Evolutionary conservation across 2,113 vertebrate species (phyloP).

Genomic region (Etheostoma cragini): DNA sequence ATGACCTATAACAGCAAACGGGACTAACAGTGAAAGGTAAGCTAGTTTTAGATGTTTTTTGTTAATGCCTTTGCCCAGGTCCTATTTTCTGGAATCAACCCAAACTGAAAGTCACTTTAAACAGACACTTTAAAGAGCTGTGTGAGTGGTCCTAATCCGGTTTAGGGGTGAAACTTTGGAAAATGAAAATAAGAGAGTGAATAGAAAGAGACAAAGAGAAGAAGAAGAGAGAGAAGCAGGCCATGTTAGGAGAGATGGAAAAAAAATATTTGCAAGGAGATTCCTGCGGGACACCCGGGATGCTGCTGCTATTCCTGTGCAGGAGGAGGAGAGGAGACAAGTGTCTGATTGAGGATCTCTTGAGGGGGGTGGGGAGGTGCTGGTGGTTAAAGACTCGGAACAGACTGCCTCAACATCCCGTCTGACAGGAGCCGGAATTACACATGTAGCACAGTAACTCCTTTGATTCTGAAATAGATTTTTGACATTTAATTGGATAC

Average conservation of each 20-base stretch:
- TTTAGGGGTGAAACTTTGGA: background rate
- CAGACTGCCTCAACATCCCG: slow-evolving; percentile 43
- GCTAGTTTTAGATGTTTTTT: no score
- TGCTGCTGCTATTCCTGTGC: slow-evolving; percentile 71
- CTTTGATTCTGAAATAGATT: slow-evolving; percentile 7
- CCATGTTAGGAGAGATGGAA: slow-evolving; percentile 6
- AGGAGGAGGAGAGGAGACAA: slow-evolving; percentile 57
- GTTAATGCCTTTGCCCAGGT: no score
- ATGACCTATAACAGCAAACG: no score
- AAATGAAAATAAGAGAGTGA: background rate
- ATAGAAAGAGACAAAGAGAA: slow-evolving; percentile 1
- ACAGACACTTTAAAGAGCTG: background rate
- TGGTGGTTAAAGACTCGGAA: slow-evolving; percentile 31
- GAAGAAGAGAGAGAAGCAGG: background rate
- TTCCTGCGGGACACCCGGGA: slow-evolving; percentile 60
- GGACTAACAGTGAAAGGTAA: no score
- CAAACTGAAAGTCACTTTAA: no score
- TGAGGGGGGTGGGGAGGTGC: slow-evolving; percentile 20
- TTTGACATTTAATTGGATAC: background rate
- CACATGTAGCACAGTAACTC: slow-evolving; percentile 5
- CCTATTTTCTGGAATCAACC: no score
- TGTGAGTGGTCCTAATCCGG: background rate
- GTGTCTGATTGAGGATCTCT: slow-evolving; percentile 59
- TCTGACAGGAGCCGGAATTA: slow-evolving; percentile 30
- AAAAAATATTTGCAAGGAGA: slow-evolving; percentile 30